Conservation (phyloP, 2,888 invertebrate genomes). For the Phoronis australis region DNA sequence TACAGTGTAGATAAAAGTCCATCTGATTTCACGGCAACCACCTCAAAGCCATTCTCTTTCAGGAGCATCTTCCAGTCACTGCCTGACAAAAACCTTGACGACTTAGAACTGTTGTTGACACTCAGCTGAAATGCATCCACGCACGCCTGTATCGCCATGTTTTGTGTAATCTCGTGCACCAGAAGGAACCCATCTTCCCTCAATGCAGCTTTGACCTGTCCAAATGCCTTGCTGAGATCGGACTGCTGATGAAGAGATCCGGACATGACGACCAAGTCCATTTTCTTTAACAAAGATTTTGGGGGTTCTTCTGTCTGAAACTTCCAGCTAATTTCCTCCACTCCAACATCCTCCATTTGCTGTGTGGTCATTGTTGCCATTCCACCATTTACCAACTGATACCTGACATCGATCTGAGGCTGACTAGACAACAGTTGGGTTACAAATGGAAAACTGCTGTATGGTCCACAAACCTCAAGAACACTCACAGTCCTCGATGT, state of each 20-base stretch:
- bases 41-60: conserved; percentile 54
- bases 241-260: conserved; percentile 30
- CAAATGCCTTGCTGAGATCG: conserved; percentile 21
- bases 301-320: conserved; percentile 62
- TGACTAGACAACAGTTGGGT: conserved; percentile 59
- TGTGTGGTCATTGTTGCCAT: conserved; percentile 60
- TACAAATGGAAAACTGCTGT: no score
- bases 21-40: conserved; percentile 63
- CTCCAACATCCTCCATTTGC: conserved; percentile 35
- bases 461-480: conserved; percentile 60
- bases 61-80: conserved; percentile 29
- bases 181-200: conserved; percentile 58
- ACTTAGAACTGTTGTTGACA: conserved; percentile 6
- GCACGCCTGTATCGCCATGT: conserved; percentile 33
- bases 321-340: conserved; percentile 55
- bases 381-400: no score
- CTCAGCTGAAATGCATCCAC: conserved; percentile 23
- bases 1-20: conserved; percentile 58
- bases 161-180: conserved; percentile 50
- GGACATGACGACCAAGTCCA: conserved; percentile 39
- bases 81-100: conserved; percentile 25
- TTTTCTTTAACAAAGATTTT: conserved; percentile 20
- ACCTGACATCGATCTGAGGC: conserved; percentile 63
- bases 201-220: conserved; percentile 56
- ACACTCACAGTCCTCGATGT: conserved; percentile 67